Evolutionary conservation across 1,140 invertebrate species (phyloP), one percentile per base, ranked within the genome.

Genomic region (Apis florea): DNA sequence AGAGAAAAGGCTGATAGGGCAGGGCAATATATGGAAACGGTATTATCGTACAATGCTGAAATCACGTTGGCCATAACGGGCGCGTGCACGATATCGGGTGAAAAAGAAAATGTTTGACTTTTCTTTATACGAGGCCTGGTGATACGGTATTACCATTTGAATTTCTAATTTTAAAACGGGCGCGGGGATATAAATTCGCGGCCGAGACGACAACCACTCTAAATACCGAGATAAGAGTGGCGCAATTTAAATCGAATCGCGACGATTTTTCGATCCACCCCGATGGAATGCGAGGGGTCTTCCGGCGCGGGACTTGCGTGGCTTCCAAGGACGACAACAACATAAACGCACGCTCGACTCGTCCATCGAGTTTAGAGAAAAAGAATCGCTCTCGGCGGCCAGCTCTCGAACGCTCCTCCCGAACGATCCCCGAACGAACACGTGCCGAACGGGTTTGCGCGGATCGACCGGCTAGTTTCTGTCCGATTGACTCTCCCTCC

Each of bases 321-420:
- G 78, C 76, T 79, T 80, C 81, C 89, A 90, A 90, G 89, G 89
- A 88, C 89, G 83, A 88, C 87, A 75, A 86, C 85, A 87, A 85
- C 84, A 90, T 90, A 90, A 89, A 90, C 83, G 85, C 58, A 78
- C 80, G 31, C 31, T 58, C 71, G 84, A 88, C 85, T 70, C 88
- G 85, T 87, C 79, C 79, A 82, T 87, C 86, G 85, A 88, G 85
- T 86, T 72, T 53, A 63, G 63, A 87, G 80, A 88, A 88, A 85
- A 88, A 88, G 73, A 40, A 26, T 79, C 59, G 53, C 47, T 24
- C 51, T 59, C 58, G 49, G 31, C 54, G 63, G 31, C 2, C 54
- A 59, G 6, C n/a, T n/a, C n/a, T n/a, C n/a, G n/a, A n/a, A n/a
- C 73, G 31, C 31, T 31, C 31, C 31, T 40, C 47, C 24, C 64